Base-by-base conservation (phyloP, 2,113 vertebrate genomes). In the Zosterops pallidus region DNA sequence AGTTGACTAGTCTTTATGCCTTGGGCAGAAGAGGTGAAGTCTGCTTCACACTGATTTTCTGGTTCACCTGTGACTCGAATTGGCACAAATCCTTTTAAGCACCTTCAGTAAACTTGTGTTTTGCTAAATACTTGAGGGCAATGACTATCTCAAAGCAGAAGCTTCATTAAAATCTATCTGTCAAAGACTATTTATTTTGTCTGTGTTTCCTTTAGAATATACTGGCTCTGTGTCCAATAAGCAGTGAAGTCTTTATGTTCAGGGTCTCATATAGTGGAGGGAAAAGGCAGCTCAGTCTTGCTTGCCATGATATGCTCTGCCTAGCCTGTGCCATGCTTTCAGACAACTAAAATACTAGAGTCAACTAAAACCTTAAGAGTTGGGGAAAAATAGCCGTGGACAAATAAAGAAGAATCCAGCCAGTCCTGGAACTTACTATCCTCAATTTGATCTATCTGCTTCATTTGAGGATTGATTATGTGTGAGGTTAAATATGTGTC, bases 211-310 rank as follows among this genome's bases (percentile, higher is more conserved):
- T 49, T 62, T 28, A n/a, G 42, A 83, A 69, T 69, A 56, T 13
- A n/a, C 3, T 71, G 21, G 3, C 28, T 69, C 4, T 68, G 8
- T 63, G 33, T 56, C 6, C 42, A 50, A 25, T 11, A 44, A 46
- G 4, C 37, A 50, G 7, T 18, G 33, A 41, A 71, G 17, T 4
- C 18, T 76, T 29, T 8, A 29, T 0, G 0, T 49, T 49, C 53
- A 64, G 14, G 12, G 5, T 68, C 33, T 83, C 23, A 21, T 23
- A 63, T 0, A 47, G 28, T 4, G 12, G 9, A 44, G 4, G 2
- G 15, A 52, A 75, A 68, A 76, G 12, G 5, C 18, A 62, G 11
- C 21, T 85, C 22, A 47, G 39, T 22, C 46, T 52, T 12, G 1
- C 21, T 56, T 53, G 7, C 16, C 2, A 2, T 37, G 13, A 20